These are phyloP conservation scores for Brachystomella parvula DNA, from an alignment of 1,140 invertebrate species.

Conservation along the genomic window DNA sequence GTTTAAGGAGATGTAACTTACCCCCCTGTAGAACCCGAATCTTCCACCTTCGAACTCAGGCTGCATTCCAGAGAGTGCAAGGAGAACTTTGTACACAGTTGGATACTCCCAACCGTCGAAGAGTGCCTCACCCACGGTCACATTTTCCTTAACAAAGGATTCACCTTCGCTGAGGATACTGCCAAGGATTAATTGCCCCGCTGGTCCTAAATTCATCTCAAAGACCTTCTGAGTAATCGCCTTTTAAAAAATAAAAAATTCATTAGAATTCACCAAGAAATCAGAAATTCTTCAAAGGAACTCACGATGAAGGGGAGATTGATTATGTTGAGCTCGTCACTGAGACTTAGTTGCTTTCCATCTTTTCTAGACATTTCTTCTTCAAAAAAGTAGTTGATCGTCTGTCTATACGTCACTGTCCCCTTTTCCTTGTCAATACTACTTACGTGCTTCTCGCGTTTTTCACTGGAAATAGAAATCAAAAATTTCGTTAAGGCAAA, in stretches of 20 bases:
- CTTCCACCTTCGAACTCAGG: not conserved
- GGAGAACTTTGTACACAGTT: not conserved
- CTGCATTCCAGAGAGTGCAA: not conserved
- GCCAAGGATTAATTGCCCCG: not conserved
- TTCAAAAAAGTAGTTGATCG: not conserved
- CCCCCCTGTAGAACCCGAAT: slow-evolving; percentile 11
- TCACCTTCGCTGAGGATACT: not conserved
- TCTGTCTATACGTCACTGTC: slow-evolving; percentile 6
- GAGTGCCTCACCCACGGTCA: not conserved
- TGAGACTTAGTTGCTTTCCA: not conserved
- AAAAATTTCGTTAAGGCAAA: not conserved
- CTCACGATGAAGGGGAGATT: slow-evolving; percentile 16
- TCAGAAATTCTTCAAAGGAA: not conserved
- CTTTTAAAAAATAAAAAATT: not conserved
- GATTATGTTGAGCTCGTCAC: not conserved
- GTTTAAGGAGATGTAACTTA: not conserved
- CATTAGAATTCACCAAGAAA: not conserved
- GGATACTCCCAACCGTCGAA: slow-evolving; percentile 10
- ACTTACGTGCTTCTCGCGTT: not conserved
- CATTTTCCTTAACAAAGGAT: slow-evolving; percentile 1
- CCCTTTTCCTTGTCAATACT: not conserved
- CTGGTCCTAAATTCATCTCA: not conserved
- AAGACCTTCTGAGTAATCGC: not conserved
- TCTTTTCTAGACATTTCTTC: not conserved
- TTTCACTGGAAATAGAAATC: not conserved